A percentile compares a stretch with the other conserved stretches of the same genome.
Evolutionary conservation across 2,888 invertebrate species (phyloP).

Genomic region (Ormyrus thymus): DNA sequence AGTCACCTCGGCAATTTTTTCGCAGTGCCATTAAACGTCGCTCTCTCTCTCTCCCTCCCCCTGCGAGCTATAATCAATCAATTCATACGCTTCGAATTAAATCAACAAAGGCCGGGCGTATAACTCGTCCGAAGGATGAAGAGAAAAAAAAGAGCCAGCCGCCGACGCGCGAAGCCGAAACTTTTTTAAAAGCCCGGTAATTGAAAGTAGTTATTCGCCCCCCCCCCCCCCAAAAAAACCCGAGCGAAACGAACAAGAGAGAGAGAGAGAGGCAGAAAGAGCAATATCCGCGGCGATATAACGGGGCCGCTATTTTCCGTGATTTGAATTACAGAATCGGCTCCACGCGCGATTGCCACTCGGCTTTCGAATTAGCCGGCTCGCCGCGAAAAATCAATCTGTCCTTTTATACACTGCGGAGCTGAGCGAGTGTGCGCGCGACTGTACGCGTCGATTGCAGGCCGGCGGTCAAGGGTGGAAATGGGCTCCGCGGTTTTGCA

Average conservation of each 20-base stretch:
- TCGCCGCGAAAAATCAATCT: conserved; percentile 73
- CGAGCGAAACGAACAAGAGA: background rate
- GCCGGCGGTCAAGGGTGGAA: conserved; percentile 58
- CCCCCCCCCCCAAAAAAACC: background rate
- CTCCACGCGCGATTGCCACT: conserved; percentile 17
- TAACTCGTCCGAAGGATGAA: background rate
- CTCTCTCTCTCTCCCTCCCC: no score
- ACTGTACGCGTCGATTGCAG: conserved; percentile 61
- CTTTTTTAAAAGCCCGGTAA: conserved; percentile 39
- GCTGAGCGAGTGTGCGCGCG: background rate
- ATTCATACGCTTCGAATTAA: conserved; percentile 35
- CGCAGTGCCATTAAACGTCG: background rate
- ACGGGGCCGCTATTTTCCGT: conserved; percentile 17
- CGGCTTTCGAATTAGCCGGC: conserved; percentile 64
- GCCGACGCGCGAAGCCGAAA: conserved; percentile 4
- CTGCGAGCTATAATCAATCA: conserved; percentile 19
- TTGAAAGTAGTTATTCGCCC: conserved; percentile 36
- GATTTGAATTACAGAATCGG: conserved; percentile 49
- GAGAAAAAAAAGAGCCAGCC: conserved; percentile 1
- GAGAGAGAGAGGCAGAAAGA: conserved; percentile 3
- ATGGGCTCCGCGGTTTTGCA: conserved; percentile 57
- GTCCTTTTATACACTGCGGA: conserved; percentile 58
- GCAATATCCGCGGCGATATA: conserved; percentile 47
- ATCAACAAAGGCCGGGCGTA: conserved; percentile 29
- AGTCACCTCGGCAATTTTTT: background rate